Conservation (phyloP, 1,140 invertebrate genomes). For the Probaryconus sp. region DNA sequence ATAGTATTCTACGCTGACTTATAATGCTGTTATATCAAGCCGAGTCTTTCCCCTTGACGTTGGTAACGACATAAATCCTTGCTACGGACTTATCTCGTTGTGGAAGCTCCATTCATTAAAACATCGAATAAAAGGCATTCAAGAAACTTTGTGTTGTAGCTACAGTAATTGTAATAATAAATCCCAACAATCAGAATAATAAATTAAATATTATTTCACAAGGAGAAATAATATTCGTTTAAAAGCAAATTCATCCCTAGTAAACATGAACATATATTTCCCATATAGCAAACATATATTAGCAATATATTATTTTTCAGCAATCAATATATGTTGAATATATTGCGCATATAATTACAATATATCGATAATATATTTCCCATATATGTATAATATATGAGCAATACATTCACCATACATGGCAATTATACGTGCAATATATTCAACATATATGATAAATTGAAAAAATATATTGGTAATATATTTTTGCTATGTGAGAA, state of each 20-base stretch:
- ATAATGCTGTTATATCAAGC: slow-evolving; percentile 58
- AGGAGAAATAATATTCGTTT: slow-evolving; percentile 34
- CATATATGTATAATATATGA: too few species aligned
- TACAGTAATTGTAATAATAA: slow-evolving; percentile 54
- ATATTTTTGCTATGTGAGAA: too few species aligned
- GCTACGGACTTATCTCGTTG: slow-evolving; percentile 51
- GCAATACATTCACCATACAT: too few species aligned
- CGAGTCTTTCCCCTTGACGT: slow-evolving; percentile 53
- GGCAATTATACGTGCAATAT: too few species aligned
- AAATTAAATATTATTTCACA: slow-evolving; percentile 53
- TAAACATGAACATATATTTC: too few species aligned
- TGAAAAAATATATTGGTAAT: too few species aligned
- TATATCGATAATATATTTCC: too few species aligned
- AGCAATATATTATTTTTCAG: too few species aligned
- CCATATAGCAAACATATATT: too few species aligned
- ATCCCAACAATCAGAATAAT: slow-evolving; percentile 47
- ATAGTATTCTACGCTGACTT: slow-evolving; percentile 48
- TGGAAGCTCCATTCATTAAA: slow-evolving; percentile 55
- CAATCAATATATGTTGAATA: too few species aligned
- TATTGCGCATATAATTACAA: too few species aligned
- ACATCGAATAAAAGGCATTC: slow-evolving; percentile 60
- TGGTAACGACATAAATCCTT: slow-evolving; percentile 56
- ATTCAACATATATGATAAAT: too few species aligned
- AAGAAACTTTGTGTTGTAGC: slow-evolving; percentile 47
- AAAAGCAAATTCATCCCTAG: slow-evolving; percentile 14